phyloP scores from a whole-genome alignment of 2,797 vertebrate species.

The Erithacus rubecula region DNA sequence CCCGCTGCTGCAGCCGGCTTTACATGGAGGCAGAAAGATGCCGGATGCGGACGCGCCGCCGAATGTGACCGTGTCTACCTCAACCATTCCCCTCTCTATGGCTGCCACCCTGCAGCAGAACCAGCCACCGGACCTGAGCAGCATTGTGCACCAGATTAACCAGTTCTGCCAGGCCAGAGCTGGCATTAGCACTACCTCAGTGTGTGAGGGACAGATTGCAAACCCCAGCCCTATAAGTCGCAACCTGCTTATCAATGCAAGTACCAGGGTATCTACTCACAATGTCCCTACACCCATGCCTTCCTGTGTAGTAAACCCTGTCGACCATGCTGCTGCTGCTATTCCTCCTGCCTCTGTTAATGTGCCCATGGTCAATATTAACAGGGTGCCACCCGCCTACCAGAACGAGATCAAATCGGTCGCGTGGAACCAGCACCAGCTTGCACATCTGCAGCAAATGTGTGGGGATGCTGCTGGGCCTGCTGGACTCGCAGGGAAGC shows the following conservation, averaged over 20 bases:
- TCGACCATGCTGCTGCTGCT: slow-evolving; percentile 84
- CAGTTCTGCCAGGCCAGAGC: slow-evolving; percentile 98
- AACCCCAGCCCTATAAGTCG: slow-evolving; percentile 99
- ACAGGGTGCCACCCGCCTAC: slow-evolving; percentile 89
- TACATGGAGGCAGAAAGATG: slow-evolving; percentile 89
- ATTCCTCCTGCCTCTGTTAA: slow-evolving; percentile 80
- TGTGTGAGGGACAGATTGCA: slow-evolving; percentile 99
- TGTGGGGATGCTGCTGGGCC: slow-evolving; percentile 83
- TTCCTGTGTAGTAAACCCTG: slow-evolving; percentile 86
- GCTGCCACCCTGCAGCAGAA: slow-evolving; percentile 91
- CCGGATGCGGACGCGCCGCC: slow-evolving; percentile 93
- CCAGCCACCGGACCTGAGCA: slow-evolving; percentile 92
- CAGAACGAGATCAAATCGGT: slow-evolving; percentile 88
- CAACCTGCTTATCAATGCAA: slow-evolving; percentile 97
- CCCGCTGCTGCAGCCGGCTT: slow-evolving; percentile 79
- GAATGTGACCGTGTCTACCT: slow-evolving; percentile 99
- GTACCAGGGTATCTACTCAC: slow-evolving; percentile 95
- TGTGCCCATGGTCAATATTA: slow-evolving; percentile 81
- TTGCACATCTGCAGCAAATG: slow-evolving; percentile 90
- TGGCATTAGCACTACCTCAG: slow-evolving; percentile 90
- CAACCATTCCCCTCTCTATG: slow-evolving; percentile 99
- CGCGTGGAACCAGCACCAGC: slow-evolving; percentile 95
- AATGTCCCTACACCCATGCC: slow-evolving; percentile 82
- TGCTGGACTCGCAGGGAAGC: slow-evolving; percentile 84
- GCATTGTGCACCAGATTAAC: slow-evolving; percentile 99